Percentiles rank a stretch among this genome's conserved stretches.
Conservation (phyloP, 1,140 invertebrate genomes). For the Oryzaephilus surinamensis region DNA sequence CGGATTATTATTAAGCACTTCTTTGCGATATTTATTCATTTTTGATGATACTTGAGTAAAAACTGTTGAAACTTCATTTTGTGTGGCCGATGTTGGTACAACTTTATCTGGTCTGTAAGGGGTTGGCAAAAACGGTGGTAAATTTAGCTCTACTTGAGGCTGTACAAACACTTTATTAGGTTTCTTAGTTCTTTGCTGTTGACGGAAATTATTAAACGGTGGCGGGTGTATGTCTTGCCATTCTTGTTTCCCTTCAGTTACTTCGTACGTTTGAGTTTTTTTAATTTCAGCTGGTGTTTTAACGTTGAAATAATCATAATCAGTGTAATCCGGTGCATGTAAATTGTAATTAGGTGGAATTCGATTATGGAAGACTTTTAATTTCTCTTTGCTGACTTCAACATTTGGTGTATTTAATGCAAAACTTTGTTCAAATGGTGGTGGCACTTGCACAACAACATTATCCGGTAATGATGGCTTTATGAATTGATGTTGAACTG, state of each 20-base stretch:
- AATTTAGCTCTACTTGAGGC: constrained; percentile 10
- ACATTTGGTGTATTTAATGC: constrained; percentile 23
- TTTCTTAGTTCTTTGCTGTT: constrained; percentile 8
- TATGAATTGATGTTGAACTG: constrained; percentile 1
- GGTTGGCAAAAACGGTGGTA: constrained; percentile 31
- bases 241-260: constrained; percentile 27
- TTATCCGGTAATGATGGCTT: constrained; percentile 10
- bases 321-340: constrained; percentile 13
- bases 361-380: constrained; percentile 28
- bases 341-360: constrained; percentile 16
- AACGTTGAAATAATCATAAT: constrained; percentile 14
- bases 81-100: constrained; percentile 29
- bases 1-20: no score
- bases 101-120: constrained; percentile 27
- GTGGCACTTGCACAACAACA: constrained; percentile 15
- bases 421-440: constrained; percentile 16
- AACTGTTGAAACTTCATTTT: constrained; percentile 31
- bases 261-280: constrained; percentile 29
- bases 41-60: constrained; percentile 28
- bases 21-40: no score
- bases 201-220: no score
- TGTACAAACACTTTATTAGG: no score
- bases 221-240: constrained; percentile 22
- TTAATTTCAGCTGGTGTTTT: constrained; percentile 15
- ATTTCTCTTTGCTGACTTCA: constrained; percentile 32